phyloP scores from a whole-genome alignment of 2,888 invertebrate genomes.

The Drosophila subsilvestris region DNA sequence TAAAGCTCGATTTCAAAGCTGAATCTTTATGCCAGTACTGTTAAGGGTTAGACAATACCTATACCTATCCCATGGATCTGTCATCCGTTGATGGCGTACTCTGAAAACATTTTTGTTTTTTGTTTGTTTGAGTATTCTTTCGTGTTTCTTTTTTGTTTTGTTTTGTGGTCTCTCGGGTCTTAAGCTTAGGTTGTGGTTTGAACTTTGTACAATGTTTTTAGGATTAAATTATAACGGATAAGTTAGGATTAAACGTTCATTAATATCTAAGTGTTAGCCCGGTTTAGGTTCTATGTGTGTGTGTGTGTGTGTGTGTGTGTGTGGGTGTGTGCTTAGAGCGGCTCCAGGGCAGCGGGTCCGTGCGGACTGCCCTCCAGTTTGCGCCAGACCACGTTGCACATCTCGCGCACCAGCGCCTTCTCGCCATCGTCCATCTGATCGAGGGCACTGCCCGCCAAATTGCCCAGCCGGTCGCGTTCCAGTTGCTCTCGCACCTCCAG shows the following conservation, averaged over 20 bases:
- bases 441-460: slow-evolving; percentile 76
- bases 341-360: slow-evolving; percentile 78
- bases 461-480: slow-evolving; percentile 88
- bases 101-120: slow-evolving; percentile 16
- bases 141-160: slow-evolving; percentile 1
- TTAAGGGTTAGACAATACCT: neutral
- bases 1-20: slow-evolving; percentile 41
- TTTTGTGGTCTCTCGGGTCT: slow-evolving; percentile 52
- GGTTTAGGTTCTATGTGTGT: slow-evolving; percentile 4
- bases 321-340: slow-evolving; percentile 66
- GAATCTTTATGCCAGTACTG: slow-evolving; percentile 8
- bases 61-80: neutral
- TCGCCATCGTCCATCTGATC: slow-evolving; percentile 93
- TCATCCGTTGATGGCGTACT: slow-evolving; percentile 28
- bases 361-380: slow-evolving; percentile 94
- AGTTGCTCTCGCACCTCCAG: slow-evolving; percentile 95
- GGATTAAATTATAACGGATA: slow-evolving; percentile 51
- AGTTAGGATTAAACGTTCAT: slow-evolving; percentile 36
- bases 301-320: slow-evolving; percentile 5
- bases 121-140: slow-evolving; percentile 61
- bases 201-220: slow-evolving; percentile 75
- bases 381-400: slow-evolving; percentile 98
- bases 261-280: slow-evolving; percentile 40
- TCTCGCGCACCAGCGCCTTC: slow-evolving; percentile 96
- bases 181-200: slow-evolving; percentile 68